Evolutionary conservation across 2,797 vertebrate genomes (phyloP), one percentile per base, ranked within the genome.

Genomic region (Myoxocephalus aenaeus): DNA sequence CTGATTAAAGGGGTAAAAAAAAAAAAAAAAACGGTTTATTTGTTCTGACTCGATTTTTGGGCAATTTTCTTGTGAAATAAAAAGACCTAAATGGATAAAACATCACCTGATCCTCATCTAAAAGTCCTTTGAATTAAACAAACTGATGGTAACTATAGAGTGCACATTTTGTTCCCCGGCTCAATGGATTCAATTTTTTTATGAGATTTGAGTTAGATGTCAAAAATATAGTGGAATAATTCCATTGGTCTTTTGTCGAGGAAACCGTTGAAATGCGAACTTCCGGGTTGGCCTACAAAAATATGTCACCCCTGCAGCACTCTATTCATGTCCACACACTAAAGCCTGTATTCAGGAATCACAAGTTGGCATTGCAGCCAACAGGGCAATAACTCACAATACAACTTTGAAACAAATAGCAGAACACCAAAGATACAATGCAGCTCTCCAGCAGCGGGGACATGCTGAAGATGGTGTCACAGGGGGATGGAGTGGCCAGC

Each of bases 401-500:
- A 11, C 10, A 50, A 34, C 38, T 17, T 51, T 12, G 11, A 38
- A 51, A 36, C 46, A 77, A 65, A 65, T 56, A 57, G 17, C 25
- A 29, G 20, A 74, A 56, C 22, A 40, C 10, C 27, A 77, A 53
- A 65, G 32, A 57, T 34, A 12, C 7, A 22, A 3, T 25, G 27
- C 10, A 11, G 40, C 63, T 63, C 32, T 71, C 18, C 51, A 75
- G 80, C 46, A 54, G 72, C 40, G 50, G 50, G 70, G 58, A 2
- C 72, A 14, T 44, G 59, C 18, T 36, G 51, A 73, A 66, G 67
- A 58, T 63, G 68, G 38, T 68, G 58, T 75, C 57, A 27, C 54
- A 18, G 50, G 46, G 40, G 29, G 65, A 36, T 79, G 78, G 77
- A 64, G 77, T 40, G 65, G 58, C 12, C 11, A 46, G 77, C 79